Evolutionary conservation across 2,113 vertebrate genomes (phyloP).

Genomic region (Tupaia chinensis): DNA sequence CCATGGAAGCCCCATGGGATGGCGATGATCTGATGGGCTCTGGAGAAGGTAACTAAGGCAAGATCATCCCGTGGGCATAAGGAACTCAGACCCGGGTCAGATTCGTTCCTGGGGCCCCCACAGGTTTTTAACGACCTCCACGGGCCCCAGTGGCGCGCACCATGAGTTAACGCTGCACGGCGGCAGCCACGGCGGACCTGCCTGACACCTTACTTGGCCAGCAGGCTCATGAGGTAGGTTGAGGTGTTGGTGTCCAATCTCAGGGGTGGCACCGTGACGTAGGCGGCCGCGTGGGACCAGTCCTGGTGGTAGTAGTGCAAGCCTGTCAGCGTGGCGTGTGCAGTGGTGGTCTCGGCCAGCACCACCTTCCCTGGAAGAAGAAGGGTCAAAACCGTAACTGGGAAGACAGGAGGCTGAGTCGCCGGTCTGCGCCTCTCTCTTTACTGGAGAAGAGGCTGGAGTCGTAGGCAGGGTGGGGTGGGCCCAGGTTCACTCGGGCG

Average conservation of each 20-base stretch:
- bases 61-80: background rate
- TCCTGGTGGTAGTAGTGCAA: slow-evolving; percentile 98
- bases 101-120: background rate
- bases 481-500: rapidly evolving
- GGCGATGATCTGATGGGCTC: background rate
- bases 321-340: slow-evolving; percentile 95
- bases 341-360: slow-evolving; percentile 95
- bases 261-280: slow-evolving; percentile 95
- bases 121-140: background rate
- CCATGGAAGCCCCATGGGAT: background rate
- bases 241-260: slow-evolving; percentile 97
- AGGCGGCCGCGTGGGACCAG: slow-evolving; percentile 96
- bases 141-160: rapidly evolving
- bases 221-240: slow-evolving; percentile 96
- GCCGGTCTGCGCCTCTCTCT: background rate
- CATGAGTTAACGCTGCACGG: rapidly evolving
- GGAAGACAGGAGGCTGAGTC: background rate
- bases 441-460: background rate
- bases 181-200: rapidly evolving
- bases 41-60: background rate
- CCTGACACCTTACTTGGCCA: slow-evolving; percentile 93
- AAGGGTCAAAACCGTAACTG: background rate
- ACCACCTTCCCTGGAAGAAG: slow-evolving; percentile 93
- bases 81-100: background rate
- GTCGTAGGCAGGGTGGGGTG: background rate